Evolutionary conservation across 2,888 invertebrate species (phyloP), one percentile per base, ranked within the genome.

Genomic region (Tuta absoluta): DNA sequence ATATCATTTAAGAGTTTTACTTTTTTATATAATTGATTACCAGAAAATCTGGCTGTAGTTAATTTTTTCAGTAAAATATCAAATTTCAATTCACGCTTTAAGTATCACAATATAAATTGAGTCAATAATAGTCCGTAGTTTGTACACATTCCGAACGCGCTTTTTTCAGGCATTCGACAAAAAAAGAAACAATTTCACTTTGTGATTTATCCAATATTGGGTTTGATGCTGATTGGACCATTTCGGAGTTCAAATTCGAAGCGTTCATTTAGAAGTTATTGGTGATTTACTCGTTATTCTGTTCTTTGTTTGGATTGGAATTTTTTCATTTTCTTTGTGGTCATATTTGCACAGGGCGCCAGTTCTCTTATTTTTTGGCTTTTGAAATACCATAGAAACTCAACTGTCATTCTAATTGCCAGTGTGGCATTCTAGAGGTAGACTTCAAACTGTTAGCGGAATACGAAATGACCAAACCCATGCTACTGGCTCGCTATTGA

Each of bases 161-260:
- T 45, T 66, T 65, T 69, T 66, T 71, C 37, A 37, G 23, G 14
- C 69, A 68, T 64, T 63, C 60, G 66, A 65, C 67, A 68, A 53
- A 67, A 65, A 66, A 69, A 68, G 69, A 69, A 76, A 78, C 75
- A 69, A 69, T 70, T 72, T 70, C 75, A 70, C 74, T 78, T 78
- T 78, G 75, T 74, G 78, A 76, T 75, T 74, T 73, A 69, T 69
- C 75, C 77, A 79, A 84, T 83, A 80, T 77, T 66, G 71, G 68
- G 69, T 67, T 68, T 66, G 67, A 64, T 67, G 69, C 69, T 71
- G 72, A 73, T 74, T 67, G 68, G 63, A 64, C 66, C 69, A 68
- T 73, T 72, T 73, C 65, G 65, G 67, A 72, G 68, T 72, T 75
- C 74, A 77, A 74, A 79, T 80, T 78, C 72, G 72, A 72, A 65